Evolutionary conservation across 2,113 vertebrate genomes (phyloP).

Genomic region (Ancistrus triradiatus): DNA sequence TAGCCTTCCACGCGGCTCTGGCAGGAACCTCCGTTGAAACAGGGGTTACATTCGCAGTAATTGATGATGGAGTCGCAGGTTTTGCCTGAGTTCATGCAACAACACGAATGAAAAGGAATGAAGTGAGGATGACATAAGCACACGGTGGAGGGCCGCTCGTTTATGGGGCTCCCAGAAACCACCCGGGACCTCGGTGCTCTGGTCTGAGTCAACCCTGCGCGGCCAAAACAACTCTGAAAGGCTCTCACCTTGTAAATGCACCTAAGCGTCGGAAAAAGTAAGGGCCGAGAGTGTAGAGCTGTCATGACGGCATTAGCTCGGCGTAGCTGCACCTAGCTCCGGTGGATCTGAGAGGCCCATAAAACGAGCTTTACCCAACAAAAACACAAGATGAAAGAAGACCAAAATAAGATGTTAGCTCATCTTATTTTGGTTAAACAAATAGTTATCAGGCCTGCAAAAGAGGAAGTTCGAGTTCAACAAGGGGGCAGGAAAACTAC

Average conservation of each 20-base stretch:
- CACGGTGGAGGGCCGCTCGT: conserved; percentile 26
- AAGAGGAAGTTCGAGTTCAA: conserved; percentile 77
- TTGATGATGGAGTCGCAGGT: conserved; percentile 90
- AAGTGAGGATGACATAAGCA: conserved; percentile 58
- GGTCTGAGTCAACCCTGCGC: conserved; percentile 45
- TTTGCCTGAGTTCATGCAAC: conserved; percentile 85
- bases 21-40: conserved; percentile 96
- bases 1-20: conserved; percentile 89
- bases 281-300: conserved; percentile 26
- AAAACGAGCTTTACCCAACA: conserved; percentile 10
- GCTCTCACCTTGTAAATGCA: conserved; percentile 44
- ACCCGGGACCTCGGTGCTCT: conserved; percentile 43
- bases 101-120: conserved; percentile 73
- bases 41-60: conserved; percentile 96
- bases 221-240: conserved; percentile 48
- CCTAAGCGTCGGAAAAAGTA: conserved; percentile 22
- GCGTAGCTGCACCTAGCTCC: conserved; percentile 15
- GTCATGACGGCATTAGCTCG: conserved; percentile 26
- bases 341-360: conserved; percentile 29
- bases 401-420: conserved; percentile 26
- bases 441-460: conserved; percentile 60
- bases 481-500: conserved; percentile 71
- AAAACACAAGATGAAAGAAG: conserved; percentile 4
- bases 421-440: too few relatives aligned
- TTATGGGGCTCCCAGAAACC: conserved; percentile 36